phyloP scores from a whole-genome alignment of 2,113 vertebrate species.

The Maccullochella peelii region DNA sequence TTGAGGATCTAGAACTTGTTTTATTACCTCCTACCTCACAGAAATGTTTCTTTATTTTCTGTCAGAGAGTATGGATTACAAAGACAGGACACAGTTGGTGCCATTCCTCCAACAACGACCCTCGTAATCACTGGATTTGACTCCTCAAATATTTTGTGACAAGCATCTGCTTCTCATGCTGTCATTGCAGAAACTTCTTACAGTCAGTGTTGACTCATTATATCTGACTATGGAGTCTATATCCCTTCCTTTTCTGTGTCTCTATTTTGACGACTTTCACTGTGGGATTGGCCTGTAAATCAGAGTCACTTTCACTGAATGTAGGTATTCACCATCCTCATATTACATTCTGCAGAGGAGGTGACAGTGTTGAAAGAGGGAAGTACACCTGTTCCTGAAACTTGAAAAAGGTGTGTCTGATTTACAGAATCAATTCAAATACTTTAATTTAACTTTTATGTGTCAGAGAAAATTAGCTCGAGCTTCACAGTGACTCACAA shows the following conservation, averaged over 20 bases:
- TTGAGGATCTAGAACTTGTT: conserved; percentile 22
- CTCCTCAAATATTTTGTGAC: conserved; percentile 17
- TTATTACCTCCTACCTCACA: conserved; percentile 15
- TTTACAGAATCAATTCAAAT: conserved; percentile 10
- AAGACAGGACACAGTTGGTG: conserved; percentile 9
- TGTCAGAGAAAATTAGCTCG: background rate
- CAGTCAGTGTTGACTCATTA: conserved; percentile 28
- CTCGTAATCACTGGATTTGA: conserved; percentile 3
- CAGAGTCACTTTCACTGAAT: conserved; percentile 7
- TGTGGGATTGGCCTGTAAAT: conserved; percentile 15
- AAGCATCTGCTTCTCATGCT: background rate
- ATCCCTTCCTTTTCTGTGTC: background rate
- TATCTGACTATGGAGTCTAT: conserved; percentile 8
- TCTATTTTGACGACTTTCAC: background rate
- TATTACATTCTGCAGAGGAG: background rate
- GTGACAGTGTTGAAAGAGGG: conserved; percentile 6
- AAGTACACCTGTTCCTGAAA: conserved; percentile 16
- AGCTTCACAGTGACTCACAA: background rate
- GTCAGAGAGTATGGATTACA: background rate
- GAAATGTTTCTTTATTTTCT: background rate
- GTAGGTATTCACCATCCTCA: background rate
- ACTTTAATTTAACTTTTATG: conserved; percentile 44
- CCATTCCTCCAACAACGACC: background rate
- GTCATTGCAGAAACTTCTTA: conserved; percentile 9
- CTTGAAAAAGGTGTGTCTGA: conserved; percentile 22